Evolutionary conservation across 2,797 vertebrate genomes (phyloP), one percentile per base, ranked within the genome.

Genomic region (Mionectes olivaceus): DNA sequence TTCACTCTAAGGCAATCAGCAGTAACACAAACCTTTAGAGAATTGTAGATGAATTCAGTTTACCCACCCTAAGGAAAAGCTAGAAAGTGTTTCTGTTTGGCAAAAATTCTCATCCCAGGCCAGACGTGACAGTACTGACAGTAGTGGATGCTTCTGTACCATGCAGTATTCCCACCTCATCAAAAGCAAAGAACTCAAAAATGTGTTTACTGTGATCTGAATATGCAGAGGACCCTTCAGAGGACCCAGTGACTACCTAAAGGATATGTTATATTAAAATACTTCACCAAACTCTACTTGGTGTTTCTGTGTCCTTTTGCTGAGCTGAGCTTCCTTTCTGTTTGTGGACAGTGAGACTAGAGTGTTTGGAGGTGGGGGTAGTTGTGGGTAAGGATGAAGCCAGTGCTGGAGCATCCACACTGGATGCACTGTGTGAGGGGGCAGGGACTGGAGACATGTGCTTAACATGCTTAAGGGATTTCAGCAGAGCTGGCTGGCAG

Each of bases 401-500:
- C 47, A 30, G 30, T 0, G 0, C 47, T 69, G 39, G 33, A 43
- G 57, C 44, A 9, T 52, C 37, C 0, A 3, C 41, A 65, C 28
- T 37, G 83, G 27, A 10, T 6, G 33, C 12, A 2, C 19, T 10
- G 50, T 2, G 0, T 5, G n/a, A 55, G n/a, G n/a, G n/a, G 13
- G 0, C 68, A n/a, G 56, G 32, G n/a, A 2, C 78, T 27, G 28
- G 43, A 60, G 21, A 46, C 7, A 0, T 0, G 7, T 41, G 18
- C 44, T 59, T 83, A 89, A 84, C 22, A 16, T 0, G 9, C 94
- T 91, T 64, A 74, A 87, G 53, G 61, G 89, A 83, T 94, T 93
- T 83, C 65, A 50, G 2, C 8, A 2, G 60, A 59, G 49, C 11
- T 35, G 47, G 3, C 80, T 71, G 79, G 28, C 60, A 53, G 21